These are phyloP conservation scores for Saturnia pavonia DNA, from an alignment of 2,888 invertebrate species.

Conservation along the genomic window DNA sequence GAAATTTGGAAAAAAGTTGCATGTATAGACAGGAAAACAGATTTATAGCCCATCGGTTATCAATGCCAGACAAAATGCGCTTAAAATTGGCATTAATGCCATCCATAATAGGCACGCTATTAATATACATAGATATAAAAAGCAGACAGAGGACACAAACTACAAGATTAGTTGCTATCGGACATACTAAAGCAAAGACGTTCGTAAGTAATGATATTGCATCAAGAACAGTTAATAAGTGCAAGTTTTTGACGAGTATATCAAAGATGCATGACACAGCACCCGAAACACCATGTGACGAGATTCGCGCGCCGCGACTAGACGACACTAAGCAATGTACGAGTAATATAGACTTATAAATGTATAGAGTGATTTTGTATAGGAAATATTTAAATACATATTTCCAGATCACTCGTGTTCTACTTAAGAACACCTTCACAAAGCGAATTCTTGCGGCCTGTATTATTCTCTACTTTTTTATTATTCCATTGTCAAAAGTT, in stretches of 20 bases:
- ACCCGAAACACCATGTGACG: conserved; percentile 54
- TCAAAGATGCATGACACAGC: conserved; percentile 68
- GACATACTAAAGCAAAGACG: neutral
- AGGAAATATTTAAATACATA: neutral
- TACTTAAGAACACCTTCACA: too few species aligned
- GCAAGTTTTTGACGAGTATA: conserved; percentile 54
- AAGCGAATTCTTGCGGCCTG: too few species aligned
- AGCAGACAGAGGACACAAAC: neutral
- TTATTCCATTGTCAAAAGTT: too few species aligned
- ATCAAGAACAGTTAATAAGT: conserved; percentile 43
- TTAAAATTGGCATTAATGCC: too few species aligned
- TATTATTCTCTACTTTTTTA: too few species aligned
- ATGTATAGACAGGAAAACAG: too few species aligned
- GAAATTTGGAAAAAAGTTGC: too few species aligned
- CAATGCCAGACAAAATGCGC: too few species aligned
- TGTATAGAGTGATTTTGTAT: conserved; percentile 32
- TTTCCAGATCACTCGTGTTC: too few species aligned
- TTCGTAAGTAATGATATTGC: conserved; percentile 26
- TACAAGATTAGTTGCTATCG: neutral
- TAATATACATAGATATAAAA: too few species aligned
- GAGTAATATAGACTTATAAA: conserved; percentile 35
- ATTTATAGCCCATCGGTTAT: too few species aligned
- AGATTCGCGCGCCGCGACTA: conserved; percentile 47
- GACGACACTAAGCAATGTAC: conserved; percentile 29
- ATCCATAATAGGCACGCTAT: too few species aligned